phyloP scores from a whole-genome alignment of 2,797 vertebrate species.

The Cyclopterus lumpus region DNA sequence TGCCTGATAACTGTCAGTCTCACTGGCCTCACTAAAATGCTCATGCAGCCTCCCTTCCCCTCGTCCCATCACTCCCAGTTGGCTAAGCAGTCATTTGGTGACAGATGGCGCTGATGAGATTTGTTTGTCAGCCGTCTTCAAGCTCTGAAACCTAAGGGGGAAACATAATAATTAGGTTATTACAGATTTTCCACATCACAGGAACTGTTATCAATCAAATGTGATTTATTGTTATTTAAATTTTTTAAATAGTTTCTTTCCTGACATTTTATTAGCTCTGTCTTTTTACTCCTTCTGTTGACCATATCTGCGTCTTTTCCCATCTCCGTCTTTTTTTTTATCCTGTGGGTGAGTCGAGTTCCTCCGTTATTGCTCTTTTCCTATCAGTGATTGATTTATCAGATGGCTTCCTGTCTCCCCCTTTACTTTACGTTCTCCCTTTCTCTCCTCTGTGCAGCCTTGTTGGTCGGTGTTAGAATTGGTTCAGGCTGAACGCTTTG shows the following conservation, averaged over 20 bases:
- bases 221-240: background rate
- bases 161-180: constrained; percentile 58
- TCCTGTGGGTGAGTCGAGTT: constrained; percentile 25
- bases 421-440: constrained; percentile 18
- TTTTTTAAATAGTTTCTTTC: constrained; percentile 24
- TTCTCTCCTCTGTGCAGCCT: constrained; percentile 27
- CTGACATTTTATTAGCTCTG: constrained; percentile 14
- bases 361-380: constrained; percentile 37
- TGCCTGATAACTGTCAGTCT: constrained; percentile 52
- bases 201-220: constrained; percentile 51
- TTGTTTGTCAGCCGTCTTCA: constrained; percentile 47
- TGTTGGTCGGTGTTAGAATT: constrained; percentile 52
- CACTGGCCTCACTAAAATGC: constrained; percentile 30
- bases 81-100: constrained; percentile 57
- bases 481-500: constrained; percentile 28
- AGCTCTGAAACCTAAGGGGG: constrained; percentile 35
- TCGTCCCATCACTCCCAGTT: constrained; percentile 54
- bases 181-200: constrained; percentile 40
- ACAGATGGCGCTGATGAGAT: constrained; percentile 70
- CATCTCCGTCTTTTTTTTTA: constrained; percentile 22
- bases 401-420: constrained; percentile 40
- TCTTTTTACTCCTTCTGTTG: constrained; percentile 2
- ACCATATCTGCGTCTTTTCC: constrained; percentile 24
- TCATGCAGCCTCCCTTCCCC: constrained; percentile 30
- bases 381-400: constrained; percentile 55